A percentile compares a stretch with the other conserved stretches of the same genome.
Evolutionary conservation across 2,797 vertebrate genomes (phyloP).

Genomic region (Phrynocephalus vlangalii): DNA sequence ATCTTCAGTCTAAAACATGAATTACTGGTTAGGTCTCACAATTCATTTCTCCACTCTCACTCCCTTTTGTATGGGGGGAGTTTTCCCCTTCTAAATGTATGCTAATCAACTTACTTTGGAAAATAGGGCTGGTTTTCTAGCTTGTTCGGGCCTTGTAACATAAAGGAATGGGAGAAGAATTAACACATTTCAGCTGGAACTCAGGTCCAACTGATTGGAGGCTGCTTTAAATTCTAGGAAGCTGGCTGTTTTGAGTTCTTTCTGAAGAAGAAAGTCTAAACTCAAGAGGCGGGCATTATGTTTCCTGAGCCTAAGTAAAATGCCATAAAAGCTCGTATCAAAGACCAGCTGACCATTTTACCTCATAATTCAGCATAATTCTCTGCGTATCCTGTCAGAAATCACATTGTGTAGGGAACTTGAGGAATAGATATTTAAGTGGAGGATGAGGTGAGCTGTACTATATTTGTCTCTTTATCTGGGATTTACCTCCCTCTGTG

Average conservation of each 20-base stretch:
- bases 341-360: no score
- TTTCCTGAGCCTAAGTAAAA: no score
- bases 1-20: not conserved
- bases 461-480: not conserved
- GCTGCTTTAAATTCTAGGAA: not conserved
- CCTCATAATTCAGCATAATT: no score
- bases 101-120: constrained; percentile 57
- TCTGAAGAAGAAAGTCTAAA: not conserved
- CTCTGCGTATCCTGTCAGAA: no score
- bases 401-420: not conserved
- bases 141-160: no score
- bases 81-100: constrained; percentile 54
- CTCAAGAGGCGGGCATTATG: no score
- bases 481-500: not conserved
- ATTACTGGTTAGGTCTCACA: constrained; percentile 37
- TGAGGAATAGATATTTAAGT: not conserved
- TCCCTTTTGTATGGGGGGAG: constrained; percentile 57
- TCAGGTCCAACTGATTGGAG: not conserved
- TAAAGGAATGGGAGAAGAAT: not conserved
- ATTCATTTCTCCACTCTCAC: constrained; percentile 10
- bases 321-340: no score
- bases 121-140: constrained; percentile 51
- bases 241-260: not conserved
- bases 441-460: not conserved
- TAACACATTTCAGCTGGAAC: not conserved